Base-by-base conservation (phyloP, 2,797 vertebrate genomes). In the Spinus pinus region DNA sequence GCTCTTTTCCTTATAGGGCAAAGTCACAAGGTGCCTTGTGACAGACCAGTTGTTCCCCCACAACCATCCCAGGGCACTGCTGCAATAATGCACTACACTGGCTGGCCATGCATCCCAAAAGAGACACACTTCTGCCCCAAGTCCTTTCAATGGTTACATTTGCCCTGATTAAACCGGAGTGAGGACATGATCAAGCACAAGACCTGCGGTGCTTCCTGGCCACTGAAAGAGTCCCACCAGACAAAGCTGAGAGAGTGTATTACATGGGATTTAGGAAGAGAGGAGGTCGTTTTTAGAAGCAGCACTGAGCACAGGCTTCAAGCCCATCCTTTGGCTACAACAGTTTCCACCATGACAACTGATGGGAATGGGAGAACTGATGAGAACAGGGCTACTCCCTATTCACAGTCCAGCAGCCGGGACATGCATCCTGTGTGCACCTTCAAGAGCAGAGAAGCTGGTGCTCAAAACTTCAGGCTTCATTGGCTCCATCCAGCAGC, bases 361-460 rank as follows among this genome's bases (percentile, higher is more conserved):
- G 54, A 64, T 22, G 44, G 39, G 20, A 71, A 51, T n/a, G 44
- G 31, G 31, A 33, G 14, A 42, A 23, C 30, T 78, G 50, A 62
- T 28, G 17, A 41, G 33, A 75, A 42, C 30, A 41, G 35, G 25
- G 58, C 16, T 47, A 44, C 39, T 86, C 20, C 31, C 37, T 46
- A 3, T 18, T 57, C 0, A 0, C 42, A 30, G 69, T 54, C 23
- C 16, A 50, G 77, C 15, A 69, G 33, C 49, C 31, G 72, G 30
- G 33, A 81, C 9, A 6, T 0, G 0, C 23, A 47, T 56, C 24
- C 42, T 2, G 0, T 4, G 16, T 39, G 46, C 0, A 0, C 27
- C 44, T n/a, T 61, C n/a, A 39, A 64, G 14, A 30, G 49, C 25
- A 82, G 31, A 73, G 35, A 62, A 49, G 14, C 30, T 3, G 1